phyloP scores from a whole-genome alignment of 1,140 invertebrate genomes.

The Drusus annulatus region DNA sequence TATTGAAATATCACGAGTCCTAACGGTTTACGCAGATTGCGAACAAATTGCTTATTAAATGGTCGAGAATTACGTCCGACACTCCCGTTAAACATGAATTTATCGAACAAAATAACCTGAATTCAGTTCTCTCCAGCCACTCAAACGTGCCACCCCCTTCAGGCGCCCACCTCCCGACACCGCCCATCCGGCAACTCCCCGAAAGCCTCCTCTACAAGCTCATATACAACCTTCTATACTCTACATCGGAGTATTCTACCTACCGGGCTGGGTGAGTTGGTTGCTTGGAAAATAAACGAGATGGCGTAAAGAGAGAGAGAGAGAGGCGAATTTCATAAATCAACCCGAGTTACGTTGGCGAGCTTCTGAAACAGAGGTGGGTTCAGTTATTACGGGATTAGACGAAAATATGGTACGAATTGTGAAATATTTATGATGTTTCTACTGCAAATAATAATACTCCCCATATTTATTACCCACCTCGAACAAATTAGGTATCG shows the following conservation, averaged over 20 bases:
- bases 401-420: not conserved
- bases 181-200: constrained; percentile 3
- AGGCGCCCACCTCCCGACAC: not conserved
- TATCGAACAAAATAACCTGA: constrained; percentile 44
- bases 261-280: not conserved
- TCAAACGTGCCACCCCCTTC: not conserved
- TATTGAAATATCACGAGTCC: constrained; percentile 2
- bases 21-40: constrained; percentile 11
- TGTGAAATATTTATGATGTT: constrained; percentile 1
- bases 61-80: constrained; percentile 30
- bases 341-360: constrained; percentile 16
- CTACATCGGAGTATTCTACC: not conserved
- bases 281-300: constrained; percentile 28
- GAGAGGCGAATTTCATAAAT: constrained; percentile 40
- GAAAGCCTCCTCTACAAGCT: no score
- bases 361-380: constrained; percentile 3
- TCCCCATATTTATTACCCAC: not conserved
- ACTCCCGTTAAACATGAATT: constrained; percentile 33
- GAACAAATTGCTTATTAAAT: constrained; percentile 40
- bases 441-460: not conserved
- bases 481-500: no score
- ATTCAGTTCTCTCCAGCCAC: not conserved
- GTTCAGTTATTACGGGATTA: constrained; percentile 14
- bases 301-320: constrained; percentile 34
- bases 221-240: not conserved